Evolutionary conservation across 2,888 invertebrate genomes (phyloP), one percentile per base, ranked within the genome.

Genomic region (Aleiodes alternator): DNA sequence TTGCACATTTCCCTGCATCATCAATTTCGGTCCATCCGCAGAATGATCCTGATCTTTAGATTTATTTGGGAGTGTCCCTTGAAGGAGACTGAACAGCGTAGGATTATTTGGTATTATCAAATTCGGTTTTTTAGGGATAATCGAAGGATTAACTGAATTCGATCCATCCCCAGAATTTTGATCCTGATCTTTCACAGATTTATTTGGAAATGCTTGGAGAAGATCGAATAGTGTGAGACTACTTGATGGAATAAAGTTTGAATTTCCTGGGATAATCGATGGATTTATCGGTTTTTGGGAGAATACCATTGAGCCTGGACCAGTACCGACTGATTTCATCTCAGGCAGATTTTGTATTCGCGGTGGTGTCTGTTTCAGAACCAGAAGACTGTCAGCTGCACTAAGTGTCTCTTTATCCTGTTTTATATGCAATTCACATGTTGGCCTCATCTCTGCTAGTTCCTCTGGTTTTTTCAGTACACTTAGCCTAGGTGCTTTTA

Each of bases 401-500:
- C 79, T 69, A 9, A 76, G 79, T n/a, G 80, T 68, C 23, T 82
- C 83, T 1, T 78, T 83, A 31, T 81, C 79, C 34, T 80, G 78
- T 9, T 78, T 69, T 11, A 55, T 56, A 2, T 55, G 57, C 3
- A 71, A 16, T 23, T 7, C 23, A 11, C 11, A 8, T 3, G 23
- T 23, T 23, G 64, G 11, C 34, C 77, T 73, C 2, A 55, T 48
- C 7, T 78, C 78, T 5, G 31, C 23, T 5, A 64, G 6, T 0
- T 56, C 56, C 6, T 53, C 48, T 5, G 79, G 59, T 38, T 78
- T 74, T n/a, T 82, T 83, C 34, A 85, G 51, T 5, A 85, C 79
- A 55, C 81, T 86, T 4, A 86, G 71, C 16, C 80, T 82, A 0
- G 86, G 80, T 4, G 84, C 84, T 76, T 85, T 85, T 56, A 86